A percentile compares a stretch with the other conserved stretches of the same genome.
These are phyloP conservation scores for Porites lutea DNA, from an alignment of 64 coral and sea anemone genomes.

Conservation along the genomic window DNA sequence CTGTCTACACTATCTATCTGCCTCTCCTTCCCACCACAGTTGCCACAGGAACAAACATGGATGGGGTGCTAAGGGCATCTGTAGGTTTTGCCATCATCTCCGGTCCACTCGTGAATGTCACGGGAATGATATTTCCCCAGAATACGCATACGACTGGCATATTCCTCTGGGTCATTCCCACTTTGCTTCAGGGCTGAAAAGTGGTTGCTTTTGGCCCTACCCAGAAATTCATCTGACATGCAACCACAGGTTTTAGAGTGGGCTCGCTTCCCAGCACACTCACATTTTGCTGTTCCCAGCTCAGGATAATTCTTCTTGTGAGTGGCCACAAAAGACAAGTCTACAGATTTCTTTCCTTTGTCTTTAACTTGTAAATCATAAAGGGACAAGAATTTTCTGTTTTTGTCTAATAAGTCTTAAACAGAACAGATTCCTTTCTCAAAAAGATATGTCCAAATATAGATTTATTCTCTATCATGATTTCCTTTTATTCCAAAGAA, in stretches of 20 bases:
- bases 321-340: background rate
- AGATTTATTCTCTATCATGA: background rate
- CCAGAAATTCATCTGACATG: constrained; percentile 46
- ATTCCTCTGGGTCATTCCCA: constrained; percentile 36
- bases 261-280: constrained; percentile 30
- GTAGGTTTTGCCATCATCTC: too few relatives aligned
- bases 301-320: constrained; percentile 6
- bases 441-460: background rate
- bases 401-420: too few relatives aligned
- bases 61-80: too few relatives aligned
- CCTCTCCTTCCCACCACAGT: too few relatives aligned
- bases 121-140: too few relatives aligned
- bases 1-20: too few relatives aligned
- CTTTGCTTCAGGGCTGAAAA: constrained; percentile 64
- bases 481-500: too few relatives aligned
- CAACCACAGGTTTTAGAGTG: constrained; percentile 39
- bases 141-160: background rate
- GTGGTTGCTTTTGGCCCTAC: constrained; percentile 44
- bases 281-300: constrained; percentile 3
- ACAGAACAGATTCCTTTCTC: too few relatives aligned
- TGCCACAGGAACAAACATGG: too few relatives aligned
- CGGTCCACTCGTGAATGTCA: too few relatives aligned
- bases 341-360: background rate
- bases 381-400: constrained; percentile 1
- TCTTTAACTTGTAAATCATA: constrained; percentile 24